Conservation (phyloP, 2,113 vertebrate species). For the Mohoua ochrocephala region DNA sequence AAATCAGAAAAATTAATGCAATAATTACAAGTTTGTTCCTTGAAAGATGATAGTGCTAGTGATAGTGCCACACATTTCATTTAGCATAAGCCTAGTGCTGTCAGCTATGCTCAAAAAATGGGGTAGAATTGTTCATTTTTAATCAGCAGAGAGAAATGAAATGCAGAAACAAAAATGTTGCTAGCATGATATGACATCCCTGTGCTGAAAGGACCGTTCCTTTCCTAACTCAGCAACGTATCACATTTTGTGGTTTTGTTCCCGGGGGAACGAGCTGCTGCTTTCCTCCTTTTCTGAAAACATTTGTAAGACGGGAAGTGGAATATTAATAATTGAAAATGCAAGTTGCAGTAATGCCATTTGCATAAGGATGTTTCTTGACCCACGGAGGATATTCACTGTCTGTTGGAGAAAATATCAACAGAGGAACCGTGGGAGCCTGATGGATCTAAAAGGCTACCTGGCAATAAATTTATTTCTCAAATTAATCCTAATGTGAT, state of each 20-base stretch:
- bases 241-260: not conserved
- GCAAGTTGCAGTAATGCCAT: not conserved
- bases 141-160: conserved; percentile 33
- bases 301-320: not conserved
- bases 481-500: not conserved
- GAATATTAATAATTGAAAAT: conserved; percentile 41
- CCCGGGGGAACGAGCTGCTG: not conserved
- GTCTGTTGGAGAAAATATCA: conserved; percentile 8
- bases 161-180: not conserved
- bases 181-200: not conserved
- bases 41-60: not conserved
- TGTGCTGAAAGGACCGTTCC: not conserved
- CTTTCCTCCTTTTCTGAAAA: conserved; percentile 29
- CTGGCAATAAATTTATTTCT: not conserved
- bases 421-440: not conserved
- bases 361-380: conserved; percentile 42
- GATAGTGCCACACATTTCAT: not conserved
- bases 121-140: not conserved
- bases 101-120: not conserved
- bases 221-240: not conserved
- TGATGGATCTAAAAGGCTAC: not conserved
- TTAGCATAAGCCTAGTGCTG: not conserved
- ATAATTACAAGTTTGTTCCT: conserved; percentile 26
- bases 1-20: conserved; percentile 40
- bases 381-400: not conserved